Evolutionary conservation across 1,140 invertebrate species (phyloP), one percentile per base, ranked within the genome.

Genomic region (Zaprionus gabonicus): DNA sequence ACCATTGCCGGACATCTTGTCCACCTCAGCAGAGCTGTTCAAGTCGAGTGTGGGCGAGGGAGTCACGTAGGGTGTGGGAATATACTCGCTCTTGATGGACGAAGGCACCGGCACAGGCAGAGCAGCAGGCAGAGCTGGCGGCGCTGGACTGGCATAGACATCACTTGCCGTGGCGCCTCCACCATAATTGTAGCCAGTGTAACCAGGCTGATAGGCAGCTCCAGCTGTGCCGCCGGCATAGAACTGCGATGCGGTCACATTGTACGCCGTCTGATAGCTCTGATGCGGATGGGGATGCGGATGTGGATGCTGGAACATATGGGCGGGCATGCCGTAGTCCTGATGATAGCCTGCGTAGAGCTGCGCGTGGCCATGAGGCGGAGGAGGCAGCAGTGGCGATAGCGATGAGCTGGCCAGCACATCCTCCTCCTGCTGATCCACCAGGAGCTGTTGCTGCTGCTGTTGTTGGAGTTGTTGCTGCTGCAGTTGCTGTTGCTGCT

Each of bases 1-100:
- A 49, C 62, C 56, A 36, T 71, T 80, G 9, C 56, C 71, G 10
- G 66, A 55, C 0, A 79, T 63, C 41, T 88, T 75, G 36, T 91
- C 91, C 62, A 92, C 88, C 71, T 92, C 91, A 3, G 88, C 57
- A 15, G 91, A 92, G 71, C 85, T 92, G 38, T 92, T 92, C 31
- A 92, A 72, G 68, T 92, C 91, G 51, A 92, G 76, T 9, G 91
- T 92, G 36, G 91, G 91, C 36, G 91, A 92, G 3, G 91, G 91
- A 28, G 91, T 92, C 20, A 92, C 91, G 65, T 92, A 92, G 6
- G 91, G 91, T 44, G 91, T 91, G 58, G 91, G 91, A 53, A 91
- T 85, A 56, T 92, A 92, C 36, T 92, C 91, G 66, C 76, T 91
- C 31, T 91, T 92, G 9, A 86, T 79, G 62, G 71, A 49, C n/a